Base-by-base conservation (phyloP, 2,888 invertebrate species). In the Tenthredo distinguenda region DNA sequence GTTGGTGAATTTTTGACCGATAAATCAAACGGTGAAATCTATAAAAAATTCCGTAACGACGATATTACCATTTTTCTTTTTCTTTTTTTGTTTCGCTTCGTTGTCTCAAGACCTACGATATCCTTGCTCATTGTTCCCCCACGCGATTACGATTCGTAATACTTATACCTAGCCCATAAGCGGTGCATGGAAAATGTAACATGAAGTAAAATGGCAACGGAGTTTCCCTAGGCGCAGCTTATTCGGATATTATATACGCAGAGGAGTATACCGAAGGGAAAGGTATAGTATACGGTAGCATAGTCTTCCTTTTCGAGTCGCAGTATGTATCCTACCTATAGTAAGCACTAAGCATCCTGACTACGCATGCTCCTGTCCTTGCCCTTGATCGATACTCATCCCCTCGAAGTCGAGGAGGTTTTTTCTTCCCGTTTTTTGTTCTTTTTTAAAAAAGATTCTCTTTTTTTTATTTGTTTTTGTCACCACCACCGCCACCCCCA, bases 381-480 rank as follows among this genome's bases (percentile, higher is more conserved):
- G 92, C 91, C 92, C 92, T 92, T 92, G 92, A 89, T 92, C 92
- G 91, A 92, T 92, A 92, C 89, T 90, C 90, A 91, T 90, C 90
- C 91, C 90, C 47, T 90, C 87, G 87, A 88, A 87, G 87, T 86
- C 82, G 37, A 72, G 81, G 74, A 68, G 85, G 82, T 87, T 88
- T 88, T 21, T 71, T 47, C 47, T 47, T 47, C 12, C 47, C 12
- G 3, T 47, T 47, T 55, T 68, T 62, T 6, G 47, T 62, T 85
- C 40, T 47, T 37, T 82, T 68, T 26, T 43, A 9, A 15, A 31
- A 15, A n/a, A n/a, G n/a, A 15, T 9, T 9, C 43, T 37, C 55
- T 72, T 40, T 26, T 34, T 43, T 26, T 50, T 47, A 26, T 26
- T 26, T 26, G 10, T 43, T 21, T 74, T 21, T 47, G 21, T 26